Evolutionary conservation across 2,888 invertebrate genomes (phyloP), one percentile per base, ranked within the genome.

Genomic region (Itoplectis maculator): DNA sequence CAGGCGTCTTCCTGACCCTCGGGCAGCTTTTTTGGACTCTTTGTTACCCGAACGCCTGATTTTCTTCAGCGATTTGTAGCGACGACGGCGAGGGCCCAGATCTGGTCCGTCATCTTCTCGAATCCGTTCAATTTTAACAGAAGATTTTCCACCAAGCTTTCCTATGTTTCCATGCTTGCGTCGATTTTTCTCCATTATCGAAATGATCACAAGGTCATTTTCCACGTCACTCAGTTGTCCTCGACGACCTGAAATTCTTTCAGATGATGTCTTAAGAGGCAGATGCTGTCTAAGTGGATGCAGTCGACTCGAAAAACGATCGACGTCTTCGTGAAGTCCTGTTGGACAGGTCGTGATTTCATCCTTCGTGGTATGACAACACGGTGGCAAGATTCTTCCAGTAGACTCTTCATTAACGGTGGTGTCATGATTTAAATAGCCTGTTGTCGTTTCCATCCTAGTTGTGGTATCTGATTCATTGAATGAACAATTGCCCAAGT

Each of bases 331-430:
- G 5, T 68, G 18, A 20, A 40, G 35, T 42, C 73, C 49, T 11
- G 13, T 23, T 8, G 18, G 49, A 47, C 20, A 49, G 7, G 45
- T 72, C 1, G 73, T 49, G 1, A 9, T 2, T 23, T 0, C 29
- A 13, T 15, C 35, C 5, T 61, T 47, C n/a, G 15, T 49, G 11
- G 37, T 47, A 5, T 49, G 29, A 20, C 59, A 15, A 37, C 83
- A 83, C 1, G 72, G 76, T 20, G 80, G 79, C 23, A 83, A 65
- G 59, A 83, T 83, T 47, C 69, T 80, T 47, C 80, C 83, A 0
- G 80, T 80, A 6, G 69, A 73, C 9, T 18, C 37, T 49, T 73
- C 45, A 4, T 37, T 42, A 0, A 77, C 63, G 5, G 9, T 20
- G 2, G 54, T 56, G 15, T 29, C 79, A 40, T 23, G 51, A 9